A percentile compares a stretch with the other conserved stretches of the same genome.
Conservation (phyloP, 2,113 vertebrate genomes). For the Psittacula cyanocephala region DNA sequence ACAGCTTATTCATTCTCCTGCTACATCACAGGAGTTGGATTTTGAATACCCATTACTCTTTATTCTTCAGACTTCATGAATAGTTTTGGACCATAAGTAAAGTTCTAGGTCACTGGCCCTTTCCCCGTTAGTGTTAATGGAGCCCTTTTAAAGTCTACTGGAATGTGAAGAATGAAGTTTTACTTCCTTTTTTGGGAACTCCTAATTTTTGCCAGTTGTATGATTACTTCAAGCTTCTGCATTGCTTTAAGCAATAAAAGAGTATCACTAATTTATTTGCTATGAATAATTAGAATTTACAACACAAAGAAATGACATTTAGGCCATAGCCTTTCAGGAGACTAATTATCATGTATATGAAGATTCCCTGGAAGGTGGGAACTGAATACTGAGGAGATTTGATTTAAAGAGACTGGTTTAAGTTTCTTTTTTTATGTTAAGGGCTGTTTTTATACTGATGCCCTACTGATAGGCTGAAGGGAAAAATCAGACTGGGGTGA, state of each 20-base stretch:
- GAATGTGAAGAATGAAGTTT: conserved; percentile 65
- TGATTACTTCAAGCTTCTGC: conserved; percentile 43
- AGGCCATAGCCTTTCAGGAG: conserved; percentile 29
- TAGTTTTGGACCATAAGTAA: conserved; percentile 30
- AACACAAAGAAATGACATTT: conserved; percentile 52
- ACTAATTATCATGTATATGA: conserved; percentile 42
- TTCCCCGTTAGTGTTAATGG: conserved; percentile 41
- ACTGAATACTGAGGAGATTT: conserved; percentile 30
- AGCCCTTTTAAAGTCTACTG: conserved; percentile 41
- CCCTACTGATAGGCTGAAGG: neutral
- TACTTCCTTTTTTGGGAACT: conserved; percentile 51
- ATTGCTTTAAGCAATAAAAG: conserved; percentile 22
- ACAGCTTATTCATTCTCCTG: neutral
- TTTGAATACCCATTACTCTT: conserved; percentile 24
- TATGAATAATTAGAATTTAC: conserved; percentile 53
- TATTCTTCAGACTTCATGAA: conserved; percentile 55
- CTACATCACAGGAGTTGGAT: neutral
- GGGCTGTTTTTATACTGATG: neutral
- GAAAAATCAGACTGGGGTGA: neutral
- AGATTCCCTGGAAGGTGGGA: conserved; percentile 21
- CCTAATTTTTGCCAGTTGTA: conserved; percentile 57
- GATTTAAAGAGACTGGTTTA: conserved; percentile 16
- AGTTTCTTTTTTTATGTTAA: conserved; percentile 24
- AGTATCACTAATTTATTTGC: conserved; percentile 54
- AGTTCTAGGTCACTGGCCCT: conserved; percentile 65